Percentiles rank a stretch among this genome's conserved stretches.
Evolutionary conservation across 2,797 vertebrate genomes (phyloP).

Genomic region (Miichthys miiuy): DNA sequence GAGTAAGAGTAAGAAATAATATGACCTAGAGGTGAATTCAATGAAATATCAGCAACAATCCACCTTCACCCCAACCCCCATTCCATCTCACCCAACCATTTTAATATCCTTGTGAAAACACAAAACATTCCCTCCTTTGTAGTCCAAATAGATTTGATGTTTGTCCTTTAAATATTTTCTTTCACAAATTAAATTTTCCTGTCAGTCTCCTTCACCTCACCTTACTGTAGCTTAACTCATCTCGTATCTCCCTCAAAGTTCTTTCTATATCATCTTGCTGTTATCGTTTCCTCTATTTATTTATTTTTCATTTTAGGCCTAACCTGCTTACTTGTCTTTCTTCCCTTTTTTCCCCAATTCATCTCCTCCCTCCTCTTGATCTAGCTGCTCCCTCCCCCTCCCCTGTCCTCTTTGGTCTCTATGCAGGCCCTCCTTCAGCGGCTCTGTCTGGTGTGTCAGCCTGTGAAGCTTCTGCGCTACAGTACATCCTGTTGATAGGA

Average conservation of each 20-base stretch:
- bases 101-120: slow-evolving; percentile 32
- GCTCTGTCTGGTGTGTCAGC: slow-evolving; percentile 74
- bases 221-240: slow-evolving; percentile 23
- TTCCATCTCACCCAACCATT: slow-evolving; percentile 8
- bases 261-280: slow-evolving; percentile 8
- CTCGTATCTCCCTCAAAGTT: slow-evolving; percentile 9
- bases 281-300: neutral
- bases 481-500: slow-evolving; percentile 83
- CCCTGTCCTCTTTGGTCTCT: slow-evolving; percentile 55
- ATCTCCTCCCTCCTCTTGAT: slow-evolving; percentile 54
- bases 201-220: slow-evolving; percentile 38
- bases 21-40: slow-evolving; percentile 57
- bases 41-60: slow-evolving; percentile 58
- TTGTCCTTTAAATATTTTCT: slow-evolving; percentile 19
- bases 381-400: slow-evolving; percentile 45
- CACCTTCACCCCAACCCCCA: slow-evolving; percentile 5
- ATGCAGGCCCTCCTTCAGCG: slow-evolving; percentile 67
- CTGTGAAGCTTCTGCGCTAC: slow-evolving; percentile 80
- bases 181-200: slow-evolving; percentile 31
- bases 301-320: neutral
- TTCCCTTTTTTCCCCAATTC: slow-evolving; percentile 39
- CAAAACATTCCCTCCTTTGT: slow-evolving; percentile 22
- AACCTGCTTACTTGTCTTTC: slow-evolving; percentile 23
- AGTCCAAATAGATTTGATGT: slow-evolving; percentile 32
- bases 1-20: slow-evolving; percentile 54